Conservation (phyloP, 2,888 invertebrate genomes). For the Chloromyia formosa region DNA sequence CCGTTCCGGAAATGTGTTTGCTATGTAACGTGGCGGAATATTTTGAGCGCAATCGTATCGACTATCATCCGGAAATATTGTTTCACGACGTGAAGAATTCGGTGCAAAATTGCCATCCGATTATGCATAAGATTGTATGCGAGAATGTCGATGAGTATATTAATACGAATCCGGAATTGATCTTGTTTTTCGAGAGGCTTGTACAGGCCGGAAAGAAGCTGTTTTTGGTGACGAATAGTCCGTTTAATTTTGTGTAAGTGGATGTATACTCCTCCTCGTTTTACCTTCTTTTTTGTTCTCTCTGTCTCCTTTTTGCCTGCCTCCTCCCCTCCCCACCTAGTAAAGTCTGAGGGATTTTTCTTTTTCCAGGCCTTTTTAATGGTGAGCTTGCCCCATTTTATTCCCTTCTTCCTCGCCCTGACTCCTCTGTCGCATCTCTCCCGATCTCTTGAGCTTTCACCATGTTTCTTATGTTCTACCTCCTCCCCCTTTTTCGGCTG, state of each 20-base stretch:
- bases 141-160: slow-evolving; percentile 83
- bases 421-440: too few relatives aligned
- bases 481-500: too few relatives aligned
- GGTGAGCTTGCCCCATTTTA: too few relatives aligned
- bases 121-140: slow-evolving; percentile 90
- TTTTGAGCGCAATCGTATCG: slow-evolving; percentile 87
- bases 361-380: too few relatives aligned
- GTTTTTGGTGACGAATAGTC: slow-evolving; percentile 96
- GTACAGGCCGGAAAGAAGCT: slow-evolving; percentile 81
- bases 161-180: slow-evolving; percentile 77
- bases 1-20: slow-evolving; percentile 94
- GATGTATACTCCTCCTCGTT: too few relatives aligned
- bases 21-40: slow-evolving; percentile 94
- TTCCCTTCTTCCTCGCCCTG: too few relatives aligned
- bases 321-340: not conserved
- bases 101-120: slow-evolving; percentile 85
- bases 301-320: too few relatives aligned
- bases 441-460: too few relatives aligned
- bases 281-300: too few relatives aligned
- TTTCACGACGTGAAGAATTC: slow-evolving; percentile 94
- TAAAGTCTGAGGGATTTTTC: too few relatives aligned
- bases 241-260: slow-evolving; percentile 92
- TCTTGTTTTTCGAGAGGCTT: slow-evolving; percentile 79
- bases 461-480: too few relatives aligned
- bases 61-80: slow-evolving; percentile 94